Evolutionary conservation across 2,797 vertebrate species (phyloP).

Genomic region (Sebastes hubbsi): DNA sequence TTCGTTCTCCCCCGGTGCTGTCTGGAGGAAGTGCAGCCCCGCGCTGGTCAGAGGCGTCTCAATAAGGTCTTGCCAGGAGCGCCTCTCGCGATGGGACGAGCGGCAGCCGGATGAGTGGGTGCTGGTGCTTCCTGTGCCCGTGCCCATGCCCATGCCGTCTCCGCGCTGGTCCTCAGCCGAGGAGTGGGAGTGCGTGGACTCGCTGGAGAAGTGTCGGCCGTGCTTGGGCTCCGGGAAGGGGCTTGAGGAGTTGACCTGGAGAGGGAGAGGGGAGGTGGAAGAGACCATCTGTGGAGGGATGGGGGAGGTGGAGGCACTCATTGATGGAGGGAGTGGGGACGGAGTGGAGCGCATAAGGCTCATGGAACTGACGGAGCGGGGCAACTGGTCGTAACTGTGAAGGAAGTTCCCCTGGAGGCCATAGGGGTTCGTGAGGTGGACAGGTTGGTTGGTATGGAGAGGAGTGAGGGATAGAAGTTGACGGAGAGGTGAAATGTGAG

Average conservation of each 20-base stretch:
- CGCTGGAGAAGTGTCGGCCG: conserved; percentile 88
- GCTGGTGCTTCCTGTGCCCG: conserved; percentile 82
- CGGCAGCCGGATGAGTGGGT: conserved; percentile 86
- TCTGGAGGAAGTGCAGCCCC: conserved; percentile 91
- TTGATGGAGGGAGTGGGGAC: conserved; percentile 72
- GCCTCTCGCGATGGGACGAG: conserved; percentile 85
- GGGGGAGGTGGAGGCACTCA: conserved; percentile 78
- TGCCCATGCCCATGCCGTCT: conserved; percentile 77
- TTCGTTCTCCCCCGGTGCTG: conserved; percentile 83
- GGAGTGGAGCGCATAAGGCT: conserved; percentile 79
- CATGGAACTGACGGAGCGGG: conserved; percentile 80
- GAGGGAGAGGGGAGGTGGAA: conserved; percentile 80
- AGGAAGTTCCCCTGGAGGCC: conserved; percentile 64
- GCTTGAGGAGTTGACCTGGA: conserved; percentile 90
- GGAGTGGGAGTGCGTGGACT: conserved; percentile 90
- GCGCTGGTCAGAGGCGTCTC: conserved; percentile 92
- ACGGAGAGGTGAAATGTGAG: conserved; percentile 15
- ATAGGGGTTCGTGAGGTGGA: conserved; percentile 11
- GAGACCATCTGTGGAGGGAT: conserved; percentile 82
- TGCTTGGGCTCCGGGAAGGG: conserved; percentile 90
- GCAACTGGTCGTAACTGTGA: conserved; percentile 75
- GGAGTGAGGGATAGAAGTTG: conserved; percentile 5
- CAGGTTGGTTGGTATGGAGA: background rate
- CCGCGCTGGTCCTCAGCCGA: conserved; percentile 86
- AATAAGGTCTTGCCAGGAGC: conserved; percentile 92